Percentiles rank a stretch among this genome's conserved stretches.
phyloP scores from a whole-genome alignment of 2,113 vertebrate genomes.

The Gopherus flavomarginatus region DNA sequence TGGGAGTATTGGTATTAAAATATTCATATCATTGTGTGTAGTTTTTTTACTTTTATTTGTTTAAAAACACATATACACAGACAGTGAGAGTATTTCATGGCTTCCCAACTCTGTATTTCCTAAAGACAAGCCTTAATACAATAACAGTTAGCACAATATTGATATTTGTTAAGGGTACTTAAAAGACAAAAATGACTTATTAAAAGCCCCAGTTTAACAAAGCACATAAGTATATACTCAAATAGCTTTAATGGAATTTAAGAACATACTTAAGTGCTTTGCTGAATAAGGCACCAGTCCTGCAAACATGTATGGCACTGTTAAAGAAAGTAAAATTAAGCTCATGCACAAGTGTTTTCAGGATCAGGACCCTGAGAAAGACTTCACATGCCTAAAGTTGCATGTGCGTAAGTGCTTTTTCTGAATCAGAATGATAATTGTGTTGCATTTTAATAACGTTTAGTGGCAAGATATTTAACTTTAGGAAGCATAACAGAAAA shows the following conservation, averaged over 20 bases:
- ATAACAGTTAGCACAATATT: neutral
- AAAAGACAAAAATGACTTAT: neutral
- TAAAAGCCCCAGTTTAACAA: neutral
- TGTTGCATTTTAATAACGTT: neutral
- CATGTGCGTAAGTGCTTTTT: neutral
- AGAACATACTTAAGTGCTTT: neutral
- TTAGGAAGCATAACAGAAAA: slow-evolving; percentile 40
- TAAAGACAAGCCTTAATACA: neutral
- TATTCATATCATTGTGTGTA: too few species aligned
- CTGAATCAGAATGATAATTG: neutral
- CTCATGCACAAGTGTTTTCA: accelerated
- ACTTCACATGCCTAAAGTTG: neutral
- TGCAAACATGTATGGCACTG: neutral
- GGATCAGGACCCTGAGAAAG: neutral
- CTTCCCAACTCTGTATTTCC: neutral
- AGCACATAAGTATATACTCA: neutral
- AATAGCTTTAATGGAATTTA: neutral
- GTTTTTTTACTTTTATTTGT: neutral
- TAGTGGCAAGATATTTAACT: neutral
- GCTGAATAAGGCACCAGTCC: neutral
- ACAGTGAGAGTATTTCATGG: neutral
- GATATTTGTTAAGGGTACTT: neutral
- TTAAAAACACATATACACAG: neutral
- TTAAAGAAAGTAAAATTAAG: neutral
- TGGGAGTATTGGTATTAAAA: neutral